Evolutionary conservation across 2,797 vertebrate genomes (phyloP).

Genomic region (Kryptopterus vitreolus): DNA sequence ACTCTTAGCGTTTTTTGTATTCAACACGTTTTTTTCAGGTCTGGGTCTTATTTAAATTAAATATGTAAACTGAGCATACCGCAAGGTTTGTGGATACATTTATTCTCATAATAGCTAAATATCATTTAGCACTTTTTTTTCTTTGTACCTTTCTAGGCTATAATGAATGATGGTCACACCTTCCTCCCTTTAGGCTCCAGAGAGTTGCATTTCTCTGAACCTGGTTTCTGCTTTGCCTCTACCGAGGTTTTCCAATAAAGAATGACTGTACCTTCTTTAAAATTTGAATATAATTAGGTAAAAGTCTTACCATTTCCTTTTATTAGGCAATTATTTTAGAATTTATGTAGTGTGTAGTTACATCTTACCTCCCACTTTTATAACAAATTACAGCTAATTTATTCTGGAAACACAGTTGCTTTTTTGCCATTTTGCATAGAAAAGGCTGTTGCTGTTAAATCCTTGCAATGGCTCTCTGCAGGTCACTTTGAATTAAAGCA

Average conservation of each 20-base stretch:
- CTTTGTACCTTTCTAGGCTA: not conserved
- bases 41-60: not conserved
- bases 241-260: constrained; percentile 14
- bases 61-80: not conserved
- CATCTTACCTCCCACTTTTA: constrained; percentile 9
- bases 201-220: constrained; percentile 21
- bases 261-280: constrained; percentile 7
- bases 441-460: not conserved
- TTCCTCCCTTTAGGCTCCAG: constrained; percentile 12
- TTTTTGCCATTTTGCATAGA: not conserved
- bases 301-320: constrained; percentile 25
- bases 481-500: not conserved
- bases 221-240: constrained; percentile 13
- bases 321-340: constrained; percentile 27
- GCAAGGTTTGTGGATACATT: not conserved
- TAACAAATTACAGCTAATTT: constrained; percentile 1
- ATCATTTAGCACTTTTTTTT: not conserved
- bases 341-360: constrained; percentile 24
- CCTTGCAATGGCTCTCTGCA: not conserved
- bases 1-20: not conserved
- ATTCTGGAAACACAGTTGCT: not conserved
- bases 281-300: constrained; percentile 18
- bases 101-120: not conserved
- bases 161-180: not conserved
- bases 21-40: not conserved